Conservation (phyloP, 1,140 invertebrate genomes). For the Monomorium pharaonis region DNA sequence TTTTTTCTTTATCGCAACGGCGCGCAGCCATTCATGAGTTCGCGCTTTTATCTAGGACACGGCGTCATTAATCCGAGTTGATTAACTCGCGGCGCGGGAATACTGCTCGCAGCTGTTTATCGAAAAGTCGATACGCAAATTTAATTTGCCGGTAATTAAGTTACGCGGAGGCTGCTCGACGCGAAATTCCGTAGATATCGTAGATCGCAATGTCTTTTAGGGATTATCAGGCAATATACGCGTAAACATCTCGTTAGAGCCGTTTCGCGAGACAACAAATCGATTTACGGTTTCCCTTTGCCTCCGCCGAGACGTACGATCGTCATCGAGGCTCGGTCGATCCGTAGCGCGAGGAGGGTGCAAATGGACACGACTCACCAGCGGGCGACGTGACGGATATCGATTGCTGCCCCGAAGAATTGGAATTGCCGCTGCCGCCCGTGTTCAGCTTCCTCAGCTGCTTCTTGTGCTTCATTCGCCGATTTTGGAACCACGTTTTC, state of each 20-base stretch:
- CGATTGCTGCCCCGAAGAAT: conserved; percentile 74
- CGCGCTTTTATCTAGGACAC: conserved; percentile 63
- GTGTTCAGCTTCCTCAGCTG: conserved; percentile 91
- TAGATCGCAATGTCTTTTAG: background rate
- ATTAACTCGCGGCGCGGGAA: conserved; percentile 45
- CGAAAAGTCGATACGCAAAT: conserved; percentile 67
- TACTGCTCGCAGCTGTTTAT: conserved; percentile 63
- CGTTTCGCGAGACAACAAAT: no score
- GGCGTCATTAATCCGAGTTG: conserved; percentile 62
- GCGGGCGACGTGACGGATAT: conserved; percentile 78
- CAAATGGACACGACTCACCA: conserved; percentile 71
- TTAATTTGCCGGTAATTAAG: conserved; percentile 67
- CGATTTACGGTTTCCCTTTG: no score
- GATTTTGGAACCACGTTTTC: conserved; percentile 99
- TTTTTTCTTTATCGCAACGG: background rate
- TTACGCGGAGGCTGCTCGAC: conserved; percentile 55
- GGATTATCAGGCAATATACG: background rate
- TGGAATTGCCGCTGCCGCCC: conserved; percentile 75
- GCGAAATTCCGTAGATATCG: conserved; percentile 40
- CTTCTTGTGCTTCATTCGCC: conserved; percentile 99
- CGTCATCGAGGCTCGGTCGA: background rate
- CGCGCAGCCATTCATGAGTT: conserved; percentile 46
- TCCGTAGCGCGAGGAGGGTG: background rate
- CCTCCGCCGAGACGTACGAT: no score
- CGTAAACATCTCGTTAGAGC: background rate